Evolutionary conservation across 2,888 invertebrate species (phyloP), one percentile per base, ranked within the genome.

Genomic region (Melinaea menophilus): DNA sequence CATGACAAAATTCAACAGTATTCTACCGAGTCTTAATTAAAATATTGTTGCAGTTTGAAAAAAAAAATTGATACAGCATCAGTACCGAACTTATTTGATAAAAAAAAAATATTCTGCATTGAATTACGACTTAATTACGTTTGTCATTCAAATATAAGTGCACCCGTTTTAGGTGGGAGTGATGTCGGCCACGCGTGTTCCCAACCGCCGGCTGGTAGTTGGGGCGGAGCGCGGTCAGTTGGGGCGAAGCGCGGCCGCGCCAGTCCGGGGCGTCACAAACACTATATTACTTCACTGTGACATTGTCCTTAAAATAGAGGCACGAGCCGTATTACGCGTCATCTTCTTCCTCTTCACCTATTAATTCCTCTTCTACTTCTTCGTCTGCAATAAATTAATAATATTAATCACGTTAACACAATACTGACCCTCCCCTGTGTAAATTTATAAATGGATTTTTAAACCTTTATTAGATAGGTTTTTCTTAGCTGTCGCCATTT

Each of bases 251-350:
- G 86, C 76, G 87, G 88, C 86, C 89, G 85, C 81, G 80, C 81
- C 82, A 79, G 79, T 82, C 83, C 84, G 82, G 79, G 85, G 81
- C 89, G 88, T 88, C 90, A 89, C 91, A 79, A 81, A 81, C 88
- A 89, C 88, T 86, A 88, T 85, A 88, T 69, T 90, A 90, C 90
- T 82, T 88, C 90, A 91, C 91, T 89, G 91, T 90, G 90, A 91
- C 90, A 91, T 90, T 88, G 90, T 91, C 91, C 91, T 84, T 89
- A 80, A 71, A 76, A 80, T 83, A 75, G 83, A 85, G 82, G 82
- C 85, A 80, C 85, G 76, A 82, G 80, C 79, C 85, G 86, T 91
- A 91, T 91, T 91, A 91, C 91, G 91, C 90, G 73, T 91, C 91
- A 69, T 91, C 91, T 76, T 90, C 91, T 71, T 91, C 91, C 74